A percentile compares a stretch with the other conserved stretches of the same genome.
phyloP scores from a whole-genome alignment of 2,888 invertebrate species.

The Liopterus haemorrhoidalis region DNA sequence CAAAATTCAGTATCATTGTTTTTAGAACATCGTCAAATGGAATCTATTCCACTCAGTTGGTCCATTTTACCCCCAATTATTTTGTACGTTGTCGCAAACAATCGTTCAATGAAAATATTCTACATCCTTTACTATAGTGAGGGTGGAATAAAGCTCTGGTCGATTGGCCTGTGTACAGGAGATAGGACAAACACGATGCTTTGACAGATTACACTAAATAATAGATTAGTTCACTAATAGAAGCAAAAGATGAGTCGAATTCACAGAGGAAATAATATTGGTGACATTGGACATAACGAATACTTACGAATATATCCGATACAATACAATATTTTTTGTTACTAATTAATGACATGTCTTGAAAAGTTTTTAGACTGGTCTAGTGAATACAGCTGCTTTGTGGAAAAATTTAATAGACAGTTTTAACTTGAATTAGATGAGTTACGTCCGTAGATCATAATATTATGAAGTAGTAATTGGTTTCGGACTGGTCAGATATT shows the following conservation, averaged over 20 bases:
- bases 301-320: neutral
- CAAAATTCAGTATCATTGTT: too few relatives aligned
- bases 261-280: neutral
- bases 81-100: constrained; percentile 33
- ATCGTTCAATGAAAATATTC: constrained; percentile 32
- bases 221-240: constrained; percentile 32
- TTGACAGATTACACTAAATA: constrained; percentile 43
- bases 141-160: constrained; percentile 26
- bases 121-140: constrained; percentile 20
- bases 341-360: too few relatives aligned
- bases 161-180: constrained; percentile 37
- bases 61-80: constrained; percentile 38
- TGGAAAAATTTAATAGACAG: too few relatives aligned
- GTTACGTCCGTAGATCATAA: too few relatives aligned
- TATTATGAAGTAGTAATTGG: too few relatives aligned
- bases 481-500: too few relatives aligned
- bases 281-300: neutral
- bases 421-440: too few relatives aligned
- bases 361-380: too few relatives aligned
- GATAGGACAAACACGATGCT: constrained; percentile 41
- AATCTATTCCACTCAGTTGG: constrained; percentile 38
- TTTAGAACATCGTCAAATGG: constrained; percentile 32
- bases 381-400: neutral
- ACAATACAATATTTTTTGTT: too few relatives aligned
- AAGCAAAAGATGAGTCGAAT: constrained; percentile 18